Conservation (phyloP, 2,113 vertebrate species). For the Toxostoma redivivum region DNA sequence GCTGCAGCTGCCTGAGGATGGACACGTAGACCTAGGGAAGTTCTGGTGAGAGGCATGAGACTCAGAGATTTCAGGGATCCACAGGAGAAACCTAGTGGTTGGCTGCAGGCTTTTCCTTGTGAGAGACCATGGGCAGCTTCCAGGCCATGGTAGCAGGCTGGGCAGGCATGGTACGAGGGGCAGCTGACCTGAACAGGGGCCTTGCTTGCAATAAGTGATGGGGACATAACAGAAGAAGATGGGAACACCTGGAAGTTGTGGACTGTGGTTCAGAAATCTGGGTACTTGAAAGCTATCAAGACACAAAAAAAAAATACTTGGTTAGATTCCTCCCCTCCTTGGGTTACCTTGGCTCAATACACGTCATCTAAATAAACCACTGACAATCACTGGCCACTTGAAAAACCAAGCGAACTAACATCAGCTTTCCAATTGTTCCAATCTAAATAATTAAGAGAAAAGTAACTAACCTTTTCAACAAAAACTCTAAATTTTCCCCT, state of each 20-base stretch:
- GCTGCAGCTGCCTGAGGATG: neutral
- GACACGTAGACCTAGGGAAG: accelerated
- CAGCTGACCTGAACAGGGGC: neutral
- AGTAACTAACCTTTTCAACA: neutral
- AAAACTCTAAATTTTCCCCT: neutral
- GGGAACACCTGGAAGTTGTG: neutral
- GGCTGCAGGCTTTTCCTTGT: neutral
- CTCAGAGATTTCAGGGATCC: neutral
- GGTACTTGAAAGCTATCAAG: neutral
- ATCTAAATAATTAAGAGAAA: neutral
- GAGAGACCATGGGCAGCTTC: accelerated
- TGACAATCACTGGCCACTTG: neutral
- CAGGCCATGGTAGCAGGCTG: neutral
- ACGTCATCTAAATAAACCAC: neutral
- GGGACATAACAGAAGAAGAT: neutral
- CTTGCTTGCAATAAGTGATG: neutral
- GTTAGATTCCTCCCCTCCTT: neutral
- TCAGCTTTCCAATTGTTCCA: neutral
- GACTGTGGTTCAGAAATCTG: neutral
- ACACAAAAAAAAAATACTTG: neutral
- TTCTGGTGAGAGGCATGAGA: neutral
- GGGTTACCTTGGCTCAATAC: neutral
- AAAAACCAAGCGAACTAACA: neutral
- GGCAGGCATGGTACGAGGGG: accelerated
- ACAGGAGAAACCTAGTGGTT: neutral